Conservation (phyloP, 1,140 invertebrate genomes). For the Ectropis grisescens region DNA sequence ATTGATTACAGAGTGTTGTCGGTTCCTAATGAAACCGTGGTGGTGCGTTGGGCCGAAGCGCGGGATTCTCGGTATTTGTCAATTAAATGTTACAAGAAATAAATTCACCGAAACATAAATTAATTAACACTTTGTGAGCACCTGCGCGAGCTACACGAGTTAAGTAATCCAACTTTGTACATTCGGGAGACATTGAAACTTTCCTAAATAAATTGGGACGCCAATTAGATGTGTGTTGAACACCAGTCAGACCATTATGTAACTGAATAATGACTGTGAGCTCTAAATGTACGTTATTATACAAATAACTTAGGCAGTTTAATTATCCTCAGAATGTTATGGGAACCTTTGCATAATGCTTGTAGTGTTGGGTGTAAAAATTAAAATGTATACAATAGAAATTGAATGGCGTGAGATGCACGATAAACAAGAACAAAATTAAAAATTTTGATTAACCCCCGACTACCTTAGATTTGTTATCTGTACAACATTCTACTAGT, state of each 20-base stretch:
- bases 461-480: no score
- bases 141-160: slow-evolving; percentile 24
- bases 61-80: slow-evolving; percentile 36
- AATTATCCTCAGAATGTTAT: no score
- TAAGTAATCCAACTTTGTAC: slow-evolving; percentile 28
- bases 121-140: slow-evolving; percentile 40
- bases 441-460: no score
- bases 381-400: no score
- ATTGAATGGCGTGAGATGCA: no score
- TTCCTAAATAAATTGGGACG: slow-evolving; percentile 21
- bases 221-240: slow-evolving; percentile 1
- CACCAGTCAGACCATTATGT: no score
- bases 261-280: no score
- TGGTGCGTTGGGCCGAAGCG: slow-evolving; percentile 10
- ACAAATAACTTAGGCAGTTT: slow-evolving; percentile 9
- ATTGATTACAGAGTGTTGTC: slow-evolving; percentile 11
- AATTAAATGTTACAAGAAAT: slow-evolving; percentile 35
- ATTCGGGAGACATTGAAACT: slow-evolving; percentile 16
- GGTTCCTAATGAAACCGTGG: slow-evolving; percentile 26
- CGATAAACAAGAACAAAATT: no score
- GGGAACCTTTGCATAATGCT: no score
- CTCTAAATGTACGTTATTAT: slow-evolving; percentile 3
- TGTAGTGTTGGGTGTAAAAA: no score
- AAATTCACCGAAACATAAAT: slow-evolving; percentile 34
- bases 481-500: no score